These are phyloP conservation scores for Connochaetes taurinus DNA, from an alignment of 2,113 vertebrate genomes.

Conservation along the genomic window DNA sequence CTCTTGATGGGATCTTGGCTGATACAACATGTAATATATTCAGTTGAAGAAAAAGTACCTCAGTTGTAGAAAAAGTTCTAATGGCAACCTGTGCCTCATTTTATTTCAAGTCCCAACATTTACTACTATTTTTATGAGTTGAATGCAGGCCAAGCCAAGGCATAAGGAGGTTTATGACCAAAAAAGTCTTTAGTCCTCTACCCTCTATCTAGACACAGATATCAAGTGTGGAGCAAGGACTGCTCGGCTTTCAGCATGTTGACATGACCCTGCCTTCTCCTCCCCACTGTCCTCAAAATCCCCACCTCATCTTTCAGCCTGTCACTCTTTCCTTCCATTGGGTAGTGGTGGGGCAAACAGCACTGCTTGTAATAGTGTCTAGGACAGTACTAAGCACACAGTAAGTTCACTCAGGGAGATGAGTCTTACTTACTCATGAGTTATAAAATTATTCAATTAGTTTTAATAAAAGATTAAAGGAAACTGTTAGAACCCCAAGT, in stretches of 20 bases:
- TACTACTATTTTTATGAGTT: constrained; percentile 29
- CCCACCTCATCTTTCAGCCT: neutral
- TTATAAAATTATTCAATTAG: neutral
- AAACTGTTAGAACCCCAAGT: neutral
- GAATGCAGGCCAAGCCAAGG: neutral
- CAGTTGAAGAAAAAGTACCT: constrained; percentile 2
- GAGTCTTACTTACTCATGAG: neutral
- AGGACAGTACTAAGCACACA: neutral
- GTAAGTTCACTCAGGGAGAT: neutral
- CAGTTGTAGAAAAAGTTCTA: constrained; percentile 24
- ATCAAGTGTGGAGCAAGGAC: neutral
- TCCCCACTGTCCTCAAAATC: neutral
- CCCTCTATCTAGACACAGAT: neutral
- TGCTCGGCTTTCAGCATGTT: neutral
- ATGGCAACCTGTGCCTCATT: neutral
- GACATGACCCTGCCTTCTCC: neutral
- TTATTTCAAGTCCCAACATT: constrained; percentile 42
- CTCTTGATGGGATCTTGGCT: neutral
- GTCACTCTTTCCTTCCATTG: neutral
- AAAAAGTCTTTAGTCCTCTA: neutral
- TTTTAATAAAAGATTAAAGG: neutral
- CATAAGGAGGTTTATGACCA: neutral
- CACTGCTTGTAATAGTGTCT: neutral
- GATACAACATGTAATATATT: neutral
- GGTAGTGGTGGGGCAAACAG: neutral